Conservation (phyloP, 92 coral and sea anemone species). For the Parazoanthus swiftii region DNA sequence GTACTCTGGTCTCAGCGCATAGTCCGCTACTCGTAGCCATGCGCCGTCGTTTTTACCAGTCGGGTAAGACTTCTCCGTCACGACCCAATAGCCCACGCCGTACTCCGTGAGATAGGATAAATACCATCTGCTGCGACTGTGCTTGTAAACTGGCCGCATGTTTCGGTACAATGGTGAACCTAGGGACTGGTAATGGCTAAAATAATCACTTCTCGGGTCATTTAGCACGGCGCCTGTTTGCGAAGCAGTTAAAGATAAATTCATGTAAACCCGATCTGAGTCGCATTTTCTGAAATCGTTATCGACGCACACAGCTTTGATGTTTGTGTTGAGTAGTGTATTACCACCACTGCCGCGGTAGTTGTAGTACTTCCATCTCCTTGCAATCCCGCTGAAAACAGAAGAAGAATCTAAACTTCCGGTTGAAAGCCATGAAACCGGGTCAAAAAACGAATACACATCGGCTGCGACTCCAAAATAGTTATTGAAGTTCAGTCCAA, state of each 20-base stretch:
- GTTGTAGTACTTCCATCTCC: slow-evolving; percentile 52
- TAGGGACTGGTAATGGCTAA: slow-evolving; percentile 29
- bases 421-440: slow-evolving; percentile 54
- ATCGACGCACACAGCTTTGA: slow-evolving; percentile 78
- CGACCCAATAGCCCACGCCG: slow-evolving; percentile 52
- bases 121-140: slow-evolving; percentile 56
- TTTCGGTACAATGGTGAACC: slow-evolving; percentile 47
- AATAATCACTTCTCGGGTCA: slow-evolving; percentile 59
- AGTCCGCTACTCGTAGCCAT: slow-evolving; percentile 55
- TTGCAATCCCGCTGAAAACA: slow-evolving; percentile 61
- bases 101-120: slow-evolving; percentile 48
- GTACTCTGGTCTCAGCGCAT: slow-evolving; percentile 74
- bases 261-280: slow-evolving; percentile 76
- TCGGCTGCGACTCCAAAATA: slow-evolving; percentile 60
- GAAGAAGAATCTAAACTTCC: slow-evolving; percentile 50
- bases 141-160: slow-evolving; percentile 66
- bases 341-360: slow-evolving; percentile 16
- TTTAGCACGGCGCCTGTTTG: slow-evolving; percentile 40
- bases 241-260: slow-evolving; percentile 36
- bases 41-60: not conserved
- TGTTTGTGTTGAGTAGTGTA: slow-evolving; percentile 3
- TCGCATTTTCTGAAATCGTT: slow-evolving; percentile 71
- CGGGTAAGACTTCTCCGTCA: slow-evolving; percentile 37
- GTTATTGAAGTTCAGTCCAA: slow-evolving; percentile 41
- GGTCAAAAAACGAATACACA: slow-evolving; percentile 20